Evolutionary conservation across 2,797 vertebrate genomes (phyloP).

Genomic region (Anas bernieri): DNA sequence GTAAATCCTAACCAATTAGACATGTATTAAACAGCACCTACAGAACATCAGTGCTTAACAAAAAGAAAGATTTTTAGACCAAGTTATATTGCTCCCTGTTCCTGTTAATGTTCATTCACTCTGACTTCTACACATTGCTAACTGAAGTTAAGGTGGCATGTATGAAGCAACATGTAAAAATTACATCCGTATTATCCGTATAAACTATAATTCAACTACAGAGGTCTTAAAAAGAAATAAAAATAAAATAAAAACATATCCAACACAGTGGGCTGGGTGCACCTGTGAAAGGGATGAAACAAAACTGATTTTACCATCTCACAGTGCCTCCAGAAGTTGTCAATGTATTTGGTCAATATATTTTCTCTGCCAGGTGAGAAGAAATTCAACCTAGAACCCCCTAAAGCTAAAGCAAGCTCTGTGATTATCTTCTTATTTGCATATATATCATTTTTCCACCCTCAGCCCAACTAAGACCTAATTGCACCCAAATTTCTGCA

Average conservation of each 20-base stretch:
- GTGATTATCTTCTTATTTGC: background rate
- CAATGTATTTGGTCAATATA: background rate
- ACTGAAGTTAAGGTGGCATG: background rate
- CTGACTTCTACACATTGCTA: background rate
- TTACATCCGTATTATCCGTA: background rate
- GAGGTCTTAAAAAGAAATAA: background rate
- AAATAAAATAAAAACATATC: background rate
- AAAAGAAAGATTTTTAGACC: background rate
- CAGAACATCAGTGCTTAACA: background rate
- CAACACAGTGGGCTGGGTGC: background rate
- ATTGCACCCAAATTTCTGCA: background rate
- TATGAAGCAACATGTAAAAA: background rate
- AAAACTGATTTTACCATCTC: background rate
- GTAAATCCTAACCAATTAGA: background rate
- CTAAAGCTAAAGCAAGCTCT: background rate
- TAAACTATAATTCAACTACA: background rate
- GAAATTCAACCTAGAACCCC: background rate
- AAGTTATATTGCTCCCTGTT: background rate
- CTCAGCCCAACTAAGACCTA: background rate
- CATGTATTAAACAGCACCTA: background rate
- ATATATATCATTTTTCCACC: background rate
- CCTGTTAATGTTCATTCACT: background rate
- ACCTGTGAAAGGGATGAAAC: background rate
- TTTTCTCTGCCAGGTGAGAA: background rate
- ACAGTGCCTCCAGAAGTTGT: accelerated